Evolutionary conservation across 2,888 invertebrate genomes (phyloP).

Genomic region (Standfussiana lucernea): DNA sequence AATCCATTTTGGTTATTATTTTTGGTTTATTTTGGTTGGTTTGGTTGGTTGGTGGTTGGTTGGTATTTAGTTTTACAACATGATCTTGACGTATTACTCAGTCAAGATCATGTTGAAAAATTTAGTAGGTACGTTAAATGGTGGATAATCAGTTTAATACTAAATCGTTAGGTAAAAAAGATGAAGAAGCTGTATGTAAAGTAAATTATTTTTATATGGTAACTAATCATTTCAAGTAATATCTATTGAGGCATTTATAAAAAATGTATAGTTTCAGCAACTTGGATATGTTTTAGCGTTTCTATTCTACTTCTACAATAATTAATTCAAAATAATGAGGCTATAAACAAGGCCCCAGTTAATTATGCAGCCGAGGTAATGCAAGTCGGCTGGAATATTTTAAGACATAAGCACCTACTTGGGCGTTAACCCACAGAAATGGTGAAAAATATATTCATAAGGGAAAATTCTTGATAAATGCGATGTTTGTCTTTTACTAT

Average conservation of each 20-base stretch:
- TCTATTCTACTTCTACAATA: conserved; percentile 40
- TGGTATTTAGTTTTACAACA: too few relatives aligned
- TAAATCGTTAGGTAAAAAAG: background rate
- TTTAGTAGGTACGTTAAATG: background rate
- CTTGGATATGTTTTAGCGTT: conserved; percentile 21
- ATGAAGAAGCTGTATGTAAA: too few relatives aligned
- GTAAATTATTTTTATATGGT: background rate
- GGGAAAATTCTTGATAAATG: conserved; percentile 37
- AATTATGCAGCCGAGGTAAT: conserved; percentile 69
- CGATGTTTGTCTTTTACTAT: conserved; percentile 25
- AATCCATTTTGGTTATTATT: too few relatives aligned
- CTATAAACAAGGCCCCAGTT: conserved; percentile 66
- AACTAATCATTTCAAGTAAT: background rate
- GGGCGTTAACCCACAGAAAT: conserved; percentile 32
- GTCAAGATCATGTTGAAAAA: conserved; percentile 18
- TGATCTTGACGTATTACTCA: too few relatives aligned
- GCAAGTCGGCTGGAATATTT: conserved; percentile 66
- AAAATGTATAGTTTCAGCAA: conserved; percentile 14
- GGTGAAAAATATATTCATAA: conserved; percentile 46
- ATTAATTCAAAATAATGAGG: conserved; percentile 64
- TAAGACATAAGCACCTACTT: conserved; percentile 49
- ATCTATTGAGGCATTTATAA: background rate
- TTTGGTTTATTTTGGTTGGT: too few relatives aligned
- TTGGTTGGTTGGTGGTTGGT: too few relatives aligned
- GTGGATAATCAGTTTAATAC: background rate